Conservation (phyloP, 2,888 invertebrate species). For the Tuta absoluta region DNA sequence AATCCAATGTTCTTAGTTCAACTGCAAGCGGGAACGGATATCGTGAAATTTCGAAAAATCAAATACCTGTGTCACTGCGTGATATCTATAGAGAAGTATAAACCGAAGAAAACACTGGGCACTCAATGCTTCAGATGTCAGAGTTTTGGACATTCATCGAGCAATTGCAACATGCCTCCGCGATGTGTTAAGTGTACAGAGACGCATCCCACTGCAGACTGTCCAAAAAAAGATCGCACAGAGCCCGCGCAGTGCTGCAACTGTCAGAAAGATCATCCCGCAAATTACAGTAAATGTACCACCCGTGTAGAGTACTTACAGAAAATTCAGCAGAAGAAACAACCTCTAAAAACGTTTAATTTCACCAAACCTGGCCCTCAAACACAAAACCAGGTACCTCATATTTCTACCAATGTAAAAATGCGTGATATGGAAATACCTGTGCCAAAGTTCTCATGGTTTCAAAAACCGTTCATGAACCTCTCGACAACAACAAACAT, state of each 20-base stretch:
- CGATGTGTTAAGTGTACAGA: slow-evolving; percentile 33
- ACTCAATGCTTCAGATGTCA: slow-evolving; percentile 36
- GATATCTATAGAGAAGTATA: slow-evolving; percentile 29
- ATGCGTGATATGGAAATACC: no score
- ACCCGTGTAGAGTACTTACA: slow-evolving; percentile 15
- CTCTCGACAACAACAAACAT: no score
- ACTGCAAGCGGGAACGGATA: slow-evolving; percentile 24
- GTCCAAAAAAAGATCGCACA: slow-evolving; percentile 29
- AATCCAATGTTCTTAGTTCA: slow-evolving; percentile 24
- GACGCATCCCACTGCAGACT: slow-evolving; percentile 27
- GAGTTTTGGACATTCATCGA: slow-evolving; percentile 32
- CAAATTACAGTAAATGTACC: slow-evolving; percentile 18
- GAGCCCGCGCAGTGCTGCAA: slow-evolving; percentile 32
- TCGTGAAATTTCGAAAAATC: slow-evolving; percentile 31
- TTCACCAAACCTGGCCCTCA: neutral
- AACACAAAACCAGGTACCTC: neutral
- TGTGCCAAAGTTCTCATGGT: no score
- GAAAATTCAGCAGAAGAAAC: neutral
- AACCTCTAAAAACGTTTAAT: neutral
- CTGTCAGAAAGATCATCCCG: slow-evolving; percentile 31
- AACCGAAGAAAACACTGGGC: slow-evolving; percentile 23
- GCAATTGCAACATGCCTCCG: slow-evolving; percentile 32
- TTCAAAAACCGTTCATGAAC: no score
- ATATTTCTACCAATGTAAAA: neutral
- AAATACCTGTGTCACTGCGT: slow-evolving; percentile 33